phyloP scores from a whole-genome alignment of 1,140 invertebrate species.

The Apocrypta bakeri region DNA sequence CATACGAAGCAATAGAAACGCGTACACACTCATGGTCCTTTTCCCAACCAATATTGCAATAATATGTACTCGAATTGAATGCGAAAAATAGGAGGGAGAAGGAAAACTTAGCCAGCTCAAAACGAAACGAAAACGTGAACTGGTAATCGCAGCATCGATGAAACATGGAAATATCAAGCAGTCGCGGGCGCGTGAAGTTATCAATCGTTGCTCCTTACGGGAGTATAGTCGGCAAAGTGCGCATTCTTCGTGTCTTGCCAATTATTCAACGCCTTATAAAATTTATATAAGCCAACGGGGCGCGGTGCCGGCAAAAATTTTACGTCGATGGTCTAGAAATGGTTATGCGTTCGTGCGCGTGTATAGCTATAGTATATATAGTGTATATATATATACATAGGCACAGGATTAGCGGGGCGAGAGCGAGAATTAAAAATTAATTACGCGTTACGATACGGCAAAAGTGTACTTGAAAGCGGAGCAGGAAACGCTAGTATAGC shows the following conservation, averaged over 20 bases:
- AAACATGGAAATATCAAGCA: too few relatives aligned
- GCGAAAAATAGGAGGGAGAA: too few relatives aligned
- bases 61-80: too few relatives aligned
- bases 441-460: neutral
- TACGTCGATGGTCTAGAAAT: slow-evolving; percentile 15
- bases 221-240: neutral
- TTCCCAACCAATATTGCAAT: too few relatives aligned
- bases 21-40: neutral
- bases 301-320: neutral
- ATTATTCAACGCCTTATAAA: slow-evolving; percentile 6
- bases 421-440: neutral
- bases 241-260: neutral
- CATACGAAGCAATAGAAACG: too few relatives aligned
- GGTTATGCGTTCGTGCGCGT: neutral
- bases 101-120: too few relatives aligned
- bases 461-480: slow-evolving; percentile 36
- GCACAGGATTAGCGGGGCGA: neutral
- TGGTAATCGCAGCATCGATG: too few relatives aligned
- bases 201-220: neutral
- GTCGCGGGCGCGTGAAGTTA: neutral
- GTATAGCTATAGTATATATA: neutral
- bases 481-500: neutral
- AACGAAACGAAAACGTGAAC: too few relatives aligned
- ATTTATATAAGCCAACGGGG: slow-evolving; percentile 7
- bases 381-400: neutral